Conservation (phyloP, 1,140 invertebrate species). For the Trialeurodes vaporariorum region DNA sequence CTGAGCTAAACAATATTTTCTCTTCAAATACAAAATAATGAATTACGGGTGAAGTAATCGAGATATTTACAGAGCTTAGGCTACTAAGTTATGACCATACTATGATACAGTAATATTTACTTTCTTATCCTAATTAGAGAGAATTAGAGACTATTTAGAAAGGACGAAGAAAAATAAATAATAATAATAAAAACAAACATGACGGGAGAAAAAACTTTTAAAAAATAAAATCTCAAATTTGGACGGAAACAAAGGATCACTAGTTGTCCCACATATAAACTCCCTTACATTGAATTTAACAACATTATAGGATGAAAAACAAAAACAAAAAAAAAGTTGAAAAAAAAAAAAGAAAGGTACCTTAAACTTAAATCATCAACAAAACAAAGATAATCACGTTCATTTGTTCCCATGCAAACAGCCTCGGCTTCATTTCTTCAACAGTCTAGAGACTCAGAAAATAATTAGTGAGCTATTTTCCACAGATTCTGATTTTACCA, state of each 20-base stretch:
- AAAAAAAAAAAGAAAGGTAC: not conserved
- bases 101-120: no score
- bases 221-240: slow-evolving; percentile 1
- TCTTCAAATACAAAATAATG: not conserved
- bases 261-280: not conserved
- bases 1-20: no score
- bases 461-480: no score
- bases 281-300: not conserved
- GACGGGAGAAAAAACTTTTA: not conserved
- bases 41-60: not conserved
- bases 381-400: no score
- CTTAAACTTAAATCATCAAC: no score
- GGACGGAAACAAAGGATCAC: not conserved
- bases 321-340: not conserved
- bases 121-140: not conserved
- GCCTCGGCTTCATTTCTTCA: no score
- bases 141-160: not conserved
- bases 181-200: not conserved
- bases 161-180: not conserved
- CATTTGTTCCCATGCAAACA: no score
- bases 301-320: not conserved
- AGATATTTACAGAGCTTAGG: not conserved
- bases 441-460: no score
- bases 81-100: no score
- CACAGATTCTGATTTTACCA: no score